Evolutionary conservation across 64 coral and sea anemone species (phyloP).

Genomic region (Montipora cactus): DNA sequence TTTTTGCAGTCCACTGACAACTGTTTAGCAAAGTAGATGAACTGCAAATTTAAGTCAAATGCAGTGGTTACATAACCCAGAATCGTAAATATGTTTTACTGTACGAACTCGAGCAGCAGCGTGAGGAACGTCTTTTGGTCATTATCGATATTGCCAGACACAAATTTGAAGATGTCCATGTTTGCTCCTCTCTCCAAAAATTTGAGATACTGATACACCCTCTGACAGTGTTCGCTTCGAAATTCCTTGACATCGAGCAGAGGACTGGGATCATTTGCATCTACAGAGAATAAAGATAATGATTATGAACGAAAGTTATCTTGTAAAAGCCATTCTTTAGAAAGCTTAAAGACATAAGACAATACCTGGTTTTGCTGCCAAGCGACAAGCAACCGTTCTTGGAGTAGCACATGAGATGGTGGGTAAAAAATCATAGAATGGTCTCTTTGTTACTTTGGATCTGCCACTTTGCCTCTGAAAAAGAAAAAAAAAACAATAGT

Average conservation of each 20-base stretch:
- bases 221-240: conserved; percentile 37
- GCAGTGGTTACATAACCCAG: too few relatives aligned
- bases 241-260: conserved; percentile 50
- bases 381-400: not conserved
- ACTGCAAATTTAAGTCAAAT: too few relatives aligned
- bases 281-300: not conserved
- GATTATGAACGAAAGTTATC: not conserved
- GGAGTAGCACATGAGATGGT: conserved; percentile 65
- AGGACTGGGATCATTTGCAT: not conserved
- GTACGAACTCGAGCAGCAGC: conserved; percentile 36
- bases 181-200: not conserved
- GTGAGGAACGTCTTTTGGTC: conserved; percentile 28
- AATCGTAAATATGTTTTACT: not conserved
- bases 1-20: too few relatives aligned
- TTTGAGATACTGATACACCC: conserved; percentile 63
- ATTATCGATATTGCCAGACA: too few relatives aligned
- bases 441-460: not conserved
- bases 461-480: not conserved
- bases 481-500: too few relatives aligned
- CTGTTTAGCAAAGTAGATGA: too few relatives aligned
- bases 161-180: too few relatives aligned
- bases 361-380: not conserved
- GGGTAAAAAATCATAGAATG: conserved; percentile 50
- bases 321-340: too few relatives aligned
- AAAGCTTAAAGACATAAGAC: too few relatives aligned